Evolutionary conservation across 92 coral and sea anemone genomes (phyloP).

Genomic region (Epizoanthus rinbou): DNA sequence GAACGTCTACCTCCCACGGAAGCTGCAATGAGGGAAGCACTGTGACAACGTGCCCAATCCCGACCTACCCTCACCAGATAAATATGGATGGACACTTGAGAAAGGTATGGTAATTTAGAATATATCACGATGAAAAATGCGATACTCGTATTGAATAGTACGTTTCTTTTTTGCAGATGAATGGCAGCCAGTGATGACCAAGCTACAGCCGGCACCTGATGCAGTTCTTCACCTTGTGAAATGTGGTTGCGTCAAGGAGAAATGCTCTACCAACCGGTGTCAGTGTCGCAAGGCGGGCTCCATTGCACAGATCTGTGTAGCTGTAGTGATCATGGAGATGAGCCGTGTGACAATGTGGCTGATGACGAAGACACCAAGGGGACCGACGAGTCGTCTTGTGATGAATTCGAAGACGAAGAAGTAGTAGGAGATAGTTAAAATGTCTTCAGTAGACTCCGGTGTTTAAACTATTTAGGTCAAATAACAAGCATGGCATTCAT

Average conservation of each 20-base stretch:
- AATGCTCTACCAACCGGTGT: constrained; percentile 28
- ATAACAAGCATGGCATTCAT: no score
- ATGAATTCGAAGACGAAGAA: no score
- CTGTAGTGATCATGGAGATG: neutral
- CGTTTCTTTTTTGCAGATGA: neutral
- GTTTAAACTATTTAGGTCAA: no score
- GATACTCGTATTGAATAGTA: no score
- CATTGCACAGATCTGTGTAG: constrained; percentile 35
- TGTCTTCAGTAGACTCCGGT: no score
- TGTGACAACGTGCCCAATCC: constrained; percentile 16
- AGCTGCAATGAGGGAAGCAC: constrained; percentile 28
- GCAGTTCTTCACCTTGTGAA: constrained; percentile 37
- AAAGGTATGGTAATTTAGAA: no score
- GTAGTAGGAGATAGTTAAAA: no score
- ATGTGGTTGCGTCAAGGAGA: constrained; percentile 36
- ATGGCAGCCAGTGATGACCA: constrained; percentile 28
- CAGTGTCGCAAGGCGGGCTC: constrained; percentile 38
- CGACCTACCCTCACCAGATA: constrained; percentile 21
- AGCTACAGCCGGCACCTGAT: constrained; percentile 21
- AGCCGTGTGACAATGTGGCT: neutral
- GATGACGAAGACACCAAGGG: neutral
- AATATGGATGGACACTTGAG: constrained; percentile 16
- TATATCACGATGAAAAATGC: no score
- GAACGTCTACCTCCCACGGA: constrained; percentile 28
- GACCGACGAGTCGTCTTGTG: no score